phyloP scores from a whole-genome alignment of 2,888 invertebrate species.

The Crocallis elinguaria region DNA sequence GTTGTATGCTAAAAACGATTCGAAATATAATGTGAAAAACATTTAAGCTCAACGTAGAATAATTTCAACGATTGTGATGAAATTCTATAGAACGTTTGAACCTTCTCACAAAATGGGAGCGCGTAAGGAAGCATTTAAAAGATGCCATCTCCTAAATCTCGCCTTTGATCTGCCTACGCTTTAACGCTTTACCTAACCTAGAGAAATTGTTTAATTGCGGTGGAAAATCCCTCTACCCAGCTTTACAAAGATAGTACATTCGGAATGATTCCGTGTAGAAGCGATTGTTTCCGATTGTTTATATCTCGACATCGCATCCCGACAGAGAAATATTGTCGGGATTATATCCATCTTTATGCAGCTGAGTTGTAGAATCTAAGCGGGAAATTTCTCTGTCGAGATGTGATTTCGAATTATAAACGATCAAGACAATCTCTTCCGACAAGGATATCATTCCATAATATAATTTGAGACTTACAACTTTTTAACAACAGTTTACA shows the following conservation, averaged over 20 bases:
- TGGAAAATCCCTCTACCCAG: not conserved
- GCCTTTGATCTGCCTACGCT: constrained; percentile 17
- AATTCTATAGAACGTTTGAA: constrained; percentile 9
- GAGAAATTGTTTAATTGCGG: constrained; percentile 11
- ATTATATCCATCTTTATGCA: no score
- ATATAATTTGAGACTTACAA: no score
- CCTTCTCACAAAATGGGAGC: constrained; percentile 7
- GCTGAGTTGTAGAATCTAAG: no score
- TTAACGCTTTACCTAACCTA: constrained; percentile 8
- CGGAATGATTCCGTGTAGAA: no score
- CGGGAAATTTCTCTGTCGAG: no score
- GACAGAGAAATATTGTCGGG: no score
- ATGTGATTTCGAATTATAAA: no score
- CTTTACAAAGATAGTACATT: not conserved
- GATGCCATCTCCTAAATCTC: constrained; percentile 16
- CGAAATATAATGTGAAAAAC: constrained; percentile 8
- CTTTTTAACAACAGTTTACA: no score
- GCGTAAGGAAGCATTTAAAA: constrained; percentile 12
- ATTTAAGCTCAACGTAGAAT: constrained; percentile 4
- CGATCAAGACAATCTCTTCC: no score
- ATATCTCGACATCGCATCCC: no score
- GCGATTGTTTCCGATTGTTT: no score
- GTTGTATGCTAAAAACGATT: not conserved
- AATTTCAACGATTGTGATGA: constrained; percentile 5
- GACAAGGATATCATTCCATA: no score